Evolutionary conservation across 2,797 vertebrate genomes (phyloP), one percentile per base, ranked within the genome.

Genomic region (Xenops minutus): DNA sequence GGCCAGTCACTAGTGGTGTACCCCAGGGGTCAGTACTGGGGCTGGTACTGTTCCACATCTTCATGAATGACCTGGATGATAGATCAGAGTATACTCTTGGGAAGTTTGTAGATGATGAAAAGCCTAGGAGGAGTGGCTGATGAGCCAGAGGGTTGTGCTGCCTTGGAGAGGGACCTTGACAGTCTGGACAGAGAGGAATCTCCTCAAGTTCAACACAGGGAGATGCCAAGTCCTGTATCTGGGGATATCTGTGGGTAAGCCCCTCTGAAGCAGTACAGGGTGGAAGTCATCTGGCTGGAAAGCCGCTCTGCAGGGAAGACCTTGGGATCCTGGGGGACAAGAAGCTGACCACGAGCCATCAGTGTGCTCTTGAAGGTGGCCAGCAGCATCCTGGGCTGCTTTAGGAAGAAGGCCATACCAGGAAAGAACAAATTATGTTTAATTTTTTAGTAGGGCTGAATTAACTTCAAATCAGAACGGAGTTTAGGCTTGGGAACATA

Each of bases 301-400:
- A 61, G 22, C 46, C 72, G 19, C 15, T 73, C 27, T 37, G 13
- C 54, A 55, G 59, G n/a, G 32, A 64, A 72, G n/a, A 34, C 29
- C 37, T 71, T 83, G 51, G 44, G 14, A 14, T 71, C 44, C 2
- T 34, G n/a, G 1, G 14, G 19, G 18, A 17, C 46, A 66, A 10
- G 18, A 41, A 1, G 4, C 32, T 78, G 54, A 21, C 74, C 39
- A 24, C 29, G 34, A 66, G 22, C 21, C 66, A 78, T 0, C 12
- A 3, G 5, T 21, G 26, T 13, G 2, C 19, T 43, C 44, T 36
- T 18, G 2, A n/a, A 6, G 4, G 19, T 2, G 2, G 46, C 59
- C 80, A 54, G 3, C 66, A 64, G 14, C 44, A 66, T 59, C 30
- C 30, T 52, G 59, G 22, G 26, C 39, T 59, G 21, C 44, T 86